These are phyloP conservation scores for Euthynnus affinis DNA, from an alignment of 2,797 vertebrate species.

Conservation along the genomic window DNA sequence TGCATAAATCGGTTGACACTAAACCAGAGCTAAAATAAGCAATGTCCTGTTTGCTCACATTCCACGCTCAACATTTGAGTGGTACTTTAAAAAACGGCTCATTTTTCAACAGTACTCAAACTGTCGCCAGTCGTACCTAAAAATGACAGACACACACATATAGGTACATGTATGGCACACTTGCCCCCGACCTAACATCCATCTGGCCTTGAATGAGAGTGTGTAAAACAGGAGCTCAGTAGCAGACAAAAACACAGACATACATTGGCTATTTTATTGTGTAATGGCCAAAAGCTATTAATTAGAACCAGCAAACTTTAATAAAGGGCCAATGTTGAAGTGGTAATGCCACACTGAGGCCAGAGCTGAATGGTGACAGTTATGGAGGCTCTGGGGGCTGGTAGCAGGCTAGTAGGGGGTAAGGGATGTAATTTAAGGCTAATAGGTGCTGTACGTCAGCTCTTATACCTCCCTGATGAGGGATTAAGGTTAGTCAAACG, in stretches of 20 bases:
- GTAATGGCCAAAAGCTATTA: conserved; percentile 58
- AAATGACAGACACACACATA: conserved; percentile 37
- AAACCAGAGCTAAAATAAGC: conserved; percentile 67
- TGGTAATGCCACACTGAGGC: conserved; percentile 59
- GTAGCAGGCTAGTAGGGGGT: conserved; percentile 30
- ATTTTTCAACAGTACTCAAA: conserved; percentile 46
- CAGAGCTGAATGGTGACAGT: conserved; percentile 69
- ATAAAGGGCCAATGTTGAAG: conserved; percentile 75
- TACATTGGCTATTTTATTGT: conserved; percentile 64
- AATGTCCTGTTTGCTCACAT: conserved; percentile 61
- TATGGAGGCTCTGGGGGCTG: conserved; percentile 68
- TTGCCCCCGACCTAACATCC: conserved; percentile 7
- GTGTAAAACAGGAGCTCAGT: conserved; percentile 52
- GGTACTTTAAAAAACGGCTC: conserved; percentile 43
- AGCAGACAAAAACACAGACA: conserved; percentile 51
- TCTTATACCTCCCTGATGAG: conserved; percentile 80
- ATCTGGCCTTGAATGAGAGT: conserved; percentile 34
- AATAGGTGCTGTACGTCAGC: conserved; percentile 71
- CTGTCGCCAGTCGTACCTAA: conserved; percentile 35
- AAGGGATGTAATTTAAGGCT: conserved; percentile 77
- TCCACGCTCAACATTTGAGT: conserved; percentile 46
- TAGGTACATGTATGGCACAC: not conserved
- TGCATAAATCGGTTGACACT: conserved; percentile 74
- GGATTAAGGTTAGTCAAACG: conserved; percentile 66
- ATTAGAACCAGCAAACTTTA: conserved; percentile 61